These are phyloP conservation scores for Drosophila nebulosa DNA, from an alignment of 1,140 invertebrate genomes.

Conservation along the genomic window DNA sequence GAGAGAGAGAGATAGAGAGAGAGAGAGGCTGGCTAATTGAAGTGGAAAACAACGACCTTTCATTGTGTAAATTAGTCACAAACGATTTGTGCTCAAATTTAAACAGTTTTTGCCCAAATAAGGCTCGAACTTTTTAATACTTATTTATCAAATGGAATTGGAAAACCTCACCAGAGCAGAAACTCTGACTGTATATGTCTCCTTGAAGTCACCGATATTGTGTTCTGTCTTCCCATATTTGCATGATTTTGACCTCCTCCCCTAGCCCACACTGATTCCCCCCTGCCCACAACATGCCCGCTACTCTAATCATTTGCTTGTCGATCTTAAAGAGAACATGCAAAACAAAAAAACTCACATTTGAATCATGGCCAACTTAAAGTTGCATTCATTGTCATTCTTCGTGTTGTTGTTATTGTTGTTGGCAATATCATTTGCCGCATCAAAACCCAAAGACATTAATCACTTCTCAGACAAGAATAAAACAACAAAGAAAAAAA, in stretches of 20 bases:
- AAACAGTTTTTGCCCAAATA: conserved; percentile 35
- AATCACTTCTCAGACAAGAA: conserved; percentile 50
- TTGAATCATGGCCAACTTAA: not conserved
- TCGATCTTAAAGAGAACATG: conserved; percentile 2
- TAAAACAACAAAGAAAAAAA: conserved; percentile 37
- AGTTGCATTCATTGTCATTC: not conserved
- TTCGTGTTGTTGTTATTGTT: conserved; percentile 1
- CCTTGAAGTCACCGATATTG: not conserved
- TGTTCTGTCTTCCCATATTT: not conserved
- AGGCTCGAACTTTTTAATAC: conserved; percentile 37
- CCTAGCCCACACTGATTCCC: too few relatives aligned
- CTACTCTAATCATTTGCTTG: not conserved
- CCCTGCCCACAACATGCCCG: too few relatives aligned
- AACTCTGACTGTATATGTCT: not conserved
- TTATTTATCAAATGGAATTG: not conserved
- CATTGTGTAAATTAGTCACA: conserved; percentile 70
- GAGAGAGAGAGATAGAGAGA: too few relatives aligned
- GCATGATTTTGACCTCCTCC: not conserved
- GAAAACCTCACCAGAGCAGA: not conserved
- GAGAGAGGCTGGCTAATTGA: too few relatives aligned
- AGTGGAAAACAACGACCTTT: conserved; percentile 77
- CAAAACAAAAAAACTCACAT: not conserved
- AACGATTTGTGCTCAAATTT: conserved; percentile 49
- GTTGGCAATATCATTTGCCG: conserved; percentile 32
- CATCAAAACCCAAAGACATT: conserved; percentile 64